phyloP scores from a whole-genome alignment of 2,797 vertebrate genomes.

The Anguilla pacifica region DNA sequence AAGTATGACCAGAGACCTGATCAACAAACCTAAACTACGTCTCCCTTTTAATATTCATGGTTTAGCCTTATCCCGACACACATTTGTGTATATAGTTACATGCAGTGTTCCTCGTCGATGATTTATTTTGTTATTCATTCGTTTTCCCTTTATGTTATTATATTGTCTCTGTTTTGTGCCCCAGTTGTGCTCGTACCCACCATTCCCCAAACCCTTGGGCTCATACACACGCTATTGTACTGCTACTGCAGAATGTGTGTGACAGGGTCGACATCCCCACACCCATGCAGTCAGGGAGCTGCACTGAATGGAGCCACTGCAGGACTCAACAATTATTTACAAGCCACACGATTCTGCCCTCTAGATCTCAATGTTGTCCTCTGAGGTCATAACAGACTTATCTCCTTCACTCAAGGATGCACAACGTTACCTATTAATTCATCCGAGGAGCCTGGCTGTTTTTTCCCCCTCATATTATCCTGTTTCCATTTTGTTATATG shows the following conservation, averaged over 20 bases:
- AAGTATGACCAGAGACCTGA: background rate
- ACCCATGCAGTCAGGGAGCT: background rate
- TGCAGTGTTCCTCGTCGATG: background rate
- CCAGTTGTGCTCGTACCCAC: background rate
- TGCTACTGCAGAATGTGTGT: background rate
- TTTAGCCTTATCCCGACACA: no score
- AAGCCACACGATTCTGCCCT: background rate
- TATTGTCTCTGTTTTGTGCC: background rate
- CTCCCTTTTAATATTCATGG: background rate
- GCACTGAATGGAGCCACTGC: background rate
- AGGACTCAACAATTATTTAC: background rate
- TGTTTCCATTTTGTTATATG: background rate
- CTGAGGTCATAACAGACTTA: background rate
- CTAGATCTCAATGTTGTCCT: background rate
- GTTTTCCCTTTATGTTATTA: background rate
- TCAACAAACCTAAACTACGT: background rate
- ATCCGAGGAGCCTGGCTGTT: background rate
- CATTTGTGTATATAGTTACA: no score
- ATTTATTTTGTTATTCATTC: background rate
- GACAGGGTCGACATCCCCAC: background rate
- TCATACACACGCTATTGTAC: background rate
- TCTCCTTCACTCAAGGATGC: background rate
- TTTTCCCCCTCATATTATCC: background rate
- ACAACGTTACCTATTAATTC: background rate
- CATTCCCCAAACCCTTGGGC: background rate